Evolutionary conservation across 35 echinoderm and acorn worm species (phyloP).

Genomic region (Chiridota heheva): DNA sequence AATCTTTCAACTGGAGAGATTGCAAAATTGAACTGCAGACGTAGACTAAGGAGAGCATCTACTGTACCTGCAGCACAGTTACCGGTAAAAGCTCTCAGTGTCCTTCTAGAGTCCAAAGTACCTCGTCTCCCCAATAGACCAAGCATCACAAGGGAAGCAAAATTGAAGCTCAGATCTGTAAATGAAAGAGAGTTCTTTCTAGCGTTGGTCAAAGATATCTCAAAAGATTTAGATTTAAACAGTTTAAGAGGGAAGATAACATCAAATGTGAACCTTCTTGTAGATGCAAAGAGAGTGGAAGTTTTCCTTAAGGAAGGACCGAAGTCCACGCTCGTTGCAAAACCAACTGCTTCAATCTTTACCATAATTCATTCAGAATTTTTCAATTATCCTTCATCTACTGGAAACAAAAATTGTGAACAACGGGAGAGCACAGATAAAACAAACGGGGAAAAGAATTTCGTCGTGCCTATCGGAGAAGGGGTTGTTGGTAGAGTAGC

Average conservation of each 20-base stretch:
- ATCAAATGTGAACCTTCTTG: slow-evolving; percentile 72
- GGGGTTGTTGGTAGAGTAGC: slow-evolving; percentile 80
- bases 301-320: slow-evolving; percentile 92
- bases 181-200: slow-evolving; percentile 96
- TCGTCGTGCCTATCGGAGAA: slow-evolving; percentile 56
- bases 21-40: slow-evolving; percentile 43
- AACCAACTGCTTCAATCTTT: not conserved
- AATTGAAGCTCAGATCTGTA: slow-evolving; percentile 70
- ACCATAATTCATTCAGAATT: not conserved
- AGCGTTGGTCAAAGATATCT: slow-evolving; percentile 93
- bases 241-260: slow-evolving; percentile 74
- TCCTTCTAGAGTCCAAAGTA: slow-evolving; percentile 77
- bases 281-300: slow-evolving; percentile 60
- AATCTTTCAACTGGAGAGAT: slow-evolving; percentile 4
- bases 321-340: slow-evolving; percentile 14
- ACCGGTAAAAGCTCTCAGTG: slow-evolving; percentile 64
- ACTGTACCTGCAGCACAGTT: slow-evolving; percentile 76
- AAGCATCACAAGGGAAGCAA: slow-evolving; percentile 77
- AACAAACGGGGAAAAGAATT: slow-evolving; percentile 23
- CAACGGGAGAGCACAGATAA: slow-evolving; percentile 18
- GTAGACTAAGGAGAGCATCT: slow-evolving; percentile 77
- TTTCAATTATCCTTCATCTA: slow-evolving; percentile 29
- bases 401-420: slow-evolving; percentile 7
- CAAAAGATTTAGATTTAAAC: slow-evolving; percentile 85
- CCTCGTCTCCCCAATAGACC: slow-evolving; percentile 68